Evolutionary conservation across 1,140 invertebrate genomes (phyloP), one percentile per base, ranked within the genome.

Genomic region (Tyrophagus putrescentiae): DNA sequence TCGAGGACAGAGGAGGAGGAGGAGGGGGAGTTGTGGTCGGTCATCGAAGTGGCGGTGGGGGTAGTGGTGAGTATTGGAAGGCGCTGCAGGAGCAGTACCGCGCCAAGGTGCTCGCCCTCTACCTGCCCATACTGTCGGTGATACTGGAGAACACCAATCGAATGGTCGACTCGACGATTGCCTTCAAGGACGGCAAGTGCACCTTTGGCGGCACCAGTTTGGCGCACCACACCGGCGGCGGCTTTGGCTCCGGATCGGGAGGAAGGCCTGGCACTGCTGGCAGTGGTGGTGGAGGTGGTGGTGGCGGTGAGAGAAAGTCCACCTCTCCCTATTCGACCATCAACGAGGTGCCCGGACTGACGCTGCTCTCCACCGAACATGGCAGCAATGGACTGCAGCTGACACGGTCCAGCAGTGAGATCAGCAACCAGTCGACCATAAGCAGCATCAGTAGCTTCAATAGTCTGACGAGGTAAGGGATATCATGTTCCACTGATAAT

Each of bases 61-160:
- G n/a, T n/a, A 32, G n/a, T 62, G 23, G 25, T 25, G 21, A 41
- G 18, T 60, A 11, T n/a, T 67, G 13, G 18, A 16, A 23, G 44
- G 4, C 7, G 5, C 34, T 31, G 21, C 6, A 32, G 57, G 45
- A 48, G 31, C 45, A 29, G 23, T 54, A 11, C 25, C 25, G 52
- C 21, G 28, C 32, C 21, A 54, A 28, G 13, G 87, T 97, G 59
- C 85, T 88, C 0, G 78, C 85, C 5, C 76, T 96, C 33, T 96
- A 96, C 69, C 78, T 92, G 41, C 93, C 93, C 0, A 84, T 90
- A 78, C 76, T 96, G 33, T 79, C 82, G 1, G 80, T 96, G 48
- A 81, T 92, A 1, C 74, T 91, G 65, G 87, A 91, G 63, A 87
- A 88, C 73, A 72, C 87, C 57, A 69, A 72, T 53, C 71, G 77